Base-by-base conservation (phyloP, 1,140 invertebrate species). In the Drosophila jambulina region DNA sequence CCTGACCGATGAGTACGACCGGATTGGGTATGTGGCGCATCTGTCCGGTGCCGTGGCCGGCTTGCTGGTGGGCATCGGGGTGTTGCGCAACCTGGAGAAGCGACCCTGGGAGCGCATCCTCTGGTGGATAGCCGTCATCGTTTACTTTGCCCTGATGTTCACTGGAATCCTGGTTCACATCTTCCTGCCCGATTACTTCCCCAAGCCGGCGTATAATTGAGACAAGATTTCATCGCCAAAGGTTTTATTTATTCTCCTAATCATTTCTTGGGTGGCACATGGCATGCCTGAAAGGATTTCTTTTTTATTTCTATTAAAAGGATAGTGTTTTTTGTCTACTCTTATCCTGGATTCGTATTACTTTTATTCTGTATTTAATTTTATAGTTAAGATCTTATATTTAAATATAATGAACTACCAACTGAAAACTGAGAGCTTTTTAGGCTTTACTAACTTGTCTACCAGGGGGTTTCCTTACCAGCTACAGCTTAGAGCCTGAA, bases 21-120 rank as follows among this genome's bases (percentile, higher is more conserved):
- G 96, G 91, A 96, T 97, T 59, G 97, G 97, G 15, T 99, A 99
- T 91, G 96, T 96, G 7, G 98, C 98, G 8, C 98, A 99, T 93
- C 69, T 91, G 49, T 93, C 82, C 0, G 92, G 91, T 0, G 80
- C 90, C 7, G 57, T 91, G 81, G 93, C 93, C 92, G 98, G 98
- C 17, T 94, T 99, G 3, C 94, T 99, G 3, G 96, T 99, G 21
- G 98, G 98, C 15, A 96, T 99, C 48, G 96, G 97, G 29, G 96
- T 98, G 1, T 93, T 99, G 4, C 95, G 97, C 21, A 99, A 99
- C 94, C 94, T 99, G 4, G 95, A 97, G 90, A 96, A 97, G 61
- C 95, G 96, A 54, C 95, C 95, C 46, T 98, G 97, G 95, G 98
- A 99, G 93, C 96, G 96, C 75, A 93, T 95, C 65, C 93, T 95